A percentile compares a stretch with the other conserved stretches of the same genome.
These are phyloP conservation scores for Polydrusus tereticollis DNA, from an alignment of 2,888 invertebrate genomes.

Conservation along the genomic window DNA sequence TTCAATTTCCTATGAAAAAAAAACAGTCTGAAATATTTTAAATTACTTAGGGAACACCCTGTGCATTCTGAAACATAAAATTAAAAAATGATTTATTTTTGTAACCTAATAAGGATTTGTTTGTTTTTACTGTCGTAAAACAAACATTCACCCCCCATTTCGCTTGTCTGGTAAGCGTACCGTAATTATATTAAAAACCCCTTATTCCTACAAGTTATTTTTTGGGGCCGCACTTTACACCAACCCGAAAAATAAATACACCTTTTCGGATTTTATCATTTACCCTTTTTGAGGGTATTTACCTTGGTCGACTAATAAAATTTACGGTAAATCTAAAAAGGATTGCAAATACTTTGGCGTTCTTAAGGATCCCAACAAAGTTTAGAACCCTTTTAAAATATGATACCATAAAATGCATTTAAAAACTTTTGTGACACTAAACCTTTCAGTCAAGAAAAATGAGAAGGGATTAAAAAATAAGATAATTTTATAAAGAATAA, in stretches of 20 bases:
- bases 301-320: slow-evolving; percentile 2
- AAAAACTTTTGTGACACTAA: too few relatives aligned
- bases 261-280: background rate
- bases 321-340: slow-evolving; percentile 1
- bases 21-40: too few relatives aligned
- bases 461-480: background rate
- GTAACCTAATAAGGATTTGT: background rate
- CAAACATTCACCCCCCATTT: background rate
- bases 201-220: background rate
- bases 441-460: too few relatives aligned
- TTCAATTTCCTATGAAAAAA: too few relatives aligned
- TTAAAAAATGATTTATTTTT: too few relatives aligned
- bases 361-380: background rate
- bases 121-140: background rate
- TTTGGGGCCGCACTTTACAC: background rate
- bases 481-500: background rate
- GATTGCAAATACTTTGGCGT: background rate
- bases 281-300: background rate
- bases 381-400: too few relatives aligned
- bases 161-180: background rate
- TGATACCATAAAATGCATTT: too few relatives aligned
- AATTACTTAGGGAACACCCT: too few relatives aligned
- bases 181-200: background rate
- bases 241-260: background rate
- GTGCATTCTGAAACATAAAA: too few relatives aligned